Percentiles rank a stretch among this genome's conserved stretches.
Conservation (phyloP, 1,140 invertebrate genomes). For the Cyrtorhinus lividipennis region DNA sequence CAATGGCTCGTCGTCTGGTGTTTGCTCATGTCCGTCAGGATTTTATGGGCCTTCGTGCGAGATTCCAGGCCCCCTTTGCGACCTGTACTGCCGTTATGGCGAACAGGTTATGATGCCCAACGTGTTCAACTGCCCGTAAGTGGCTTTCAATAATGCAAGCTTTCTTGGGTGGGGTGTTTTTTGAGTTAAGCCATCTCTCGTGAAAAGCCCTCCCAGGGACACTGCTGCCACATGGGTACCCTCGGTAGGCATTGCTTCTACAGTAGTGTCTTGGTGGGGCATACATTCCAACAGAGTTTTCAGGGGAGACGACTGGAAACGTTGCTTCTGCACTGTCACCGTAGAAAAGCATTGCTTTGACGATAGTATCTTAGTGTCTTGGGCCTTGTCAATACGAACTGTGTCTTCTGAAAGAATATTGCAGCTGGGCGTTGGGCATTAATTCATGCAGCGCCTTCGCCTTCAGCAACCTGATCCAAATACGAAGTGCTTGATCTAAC, state of each 20-base stretch:
- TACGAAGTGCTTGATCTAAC: neutral
- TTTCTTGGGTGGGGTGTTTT: neutral
- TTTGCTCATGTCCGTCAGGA: neutral
- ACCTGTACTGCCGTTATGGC: neutral
- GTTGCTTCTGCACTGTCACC: neutral
- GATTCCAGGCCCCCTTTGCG: neutral
- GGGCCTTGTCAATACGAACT: no score
- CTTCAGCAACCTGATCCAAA: neutral
- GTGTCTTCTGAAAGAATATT: no score
- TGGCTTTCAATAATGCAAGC: neutral
- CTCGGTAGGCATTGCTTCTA: no score
- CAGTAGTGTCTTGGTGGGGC: neutral
- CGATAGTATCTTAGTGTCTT: no score
- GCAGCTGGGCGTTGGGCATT: no score
- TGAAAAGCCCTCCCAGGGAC: neutral
- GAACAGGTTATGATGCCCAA: neutral
- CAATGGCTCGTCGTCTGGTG: neutral
- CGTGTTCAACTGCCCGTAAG: neutral
- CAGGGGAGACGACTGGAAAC: neutral
- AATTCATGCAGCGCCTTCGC: neutral
- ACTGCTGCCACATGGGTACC: no score
- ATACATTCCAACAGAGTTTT: neutral
- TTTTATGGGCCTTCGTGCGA: neutral
- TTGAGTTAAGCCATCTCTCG: neutral
- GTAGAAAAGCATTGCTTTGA: neutral